Percentiles rank a stretch among this genome's conserved stretches.
These are phyloP conservation scores for Neuroterus valhalla DNA, from an alignment of 1,140 invertebrate species.

Conservation along the genomic window DNA sequence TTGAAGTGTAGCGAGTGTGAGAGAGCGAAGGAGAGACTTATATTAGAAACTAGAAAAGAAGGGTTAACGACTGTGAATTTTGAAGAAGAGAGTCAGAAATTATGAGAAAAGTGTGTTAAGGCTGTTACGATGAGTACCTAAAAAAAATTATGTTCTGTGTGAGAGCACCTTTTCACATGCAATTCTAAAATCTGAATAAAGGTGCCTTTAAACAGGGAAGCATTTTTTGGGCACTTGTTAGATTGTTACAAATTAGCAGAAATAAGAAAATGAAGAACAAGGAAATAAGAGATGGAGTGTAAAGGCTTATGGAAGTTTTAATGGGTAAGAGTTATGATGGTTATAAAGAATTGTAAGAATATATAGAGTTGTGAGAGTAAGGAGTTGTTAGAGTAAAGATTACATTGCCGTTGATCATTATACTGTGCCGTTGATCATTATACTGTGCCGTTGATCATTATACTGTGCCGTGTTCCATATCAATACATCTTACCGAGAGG, in stretches of 20 bases:
- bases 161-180: no score
- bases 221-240: not conserved
- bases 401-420: constrained; percentile 63
- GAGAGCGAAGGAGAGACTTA: constrained; percentile 14
- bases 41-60: not conserved
- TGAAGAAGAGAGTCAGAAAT: not conserved
- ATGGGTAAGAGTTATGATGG: not conserved
- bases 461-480: constrained; percentile 65
- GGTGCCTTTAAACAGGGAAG: no score
- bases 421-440: no score
- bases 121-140: no score
- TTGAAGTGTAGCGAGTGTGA: constrained; percentile 24
- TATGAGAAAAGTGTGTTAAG: no score
- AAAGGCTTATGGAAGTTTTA: not conserved
- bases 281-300: not conserved
- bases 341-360: not conserved
- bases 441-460: no score
- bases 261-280: not conserved
- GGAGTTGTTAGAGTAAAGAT: constrained; percentile 30
- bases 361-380: constrained; percentile 14
- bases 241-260: not conserved
- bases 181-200: no score
- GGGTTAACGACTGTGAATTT: not conserved
- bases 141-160: no score
- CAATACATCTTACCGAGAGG: constrained; percentile 54